Percentiles rank a stretch among this genome's conserved stretches.
Evolutionary conservation across 2,113 vertebrate genomes (phyloP).

Genomic region (Chrysochloris asiatica): DNA sequence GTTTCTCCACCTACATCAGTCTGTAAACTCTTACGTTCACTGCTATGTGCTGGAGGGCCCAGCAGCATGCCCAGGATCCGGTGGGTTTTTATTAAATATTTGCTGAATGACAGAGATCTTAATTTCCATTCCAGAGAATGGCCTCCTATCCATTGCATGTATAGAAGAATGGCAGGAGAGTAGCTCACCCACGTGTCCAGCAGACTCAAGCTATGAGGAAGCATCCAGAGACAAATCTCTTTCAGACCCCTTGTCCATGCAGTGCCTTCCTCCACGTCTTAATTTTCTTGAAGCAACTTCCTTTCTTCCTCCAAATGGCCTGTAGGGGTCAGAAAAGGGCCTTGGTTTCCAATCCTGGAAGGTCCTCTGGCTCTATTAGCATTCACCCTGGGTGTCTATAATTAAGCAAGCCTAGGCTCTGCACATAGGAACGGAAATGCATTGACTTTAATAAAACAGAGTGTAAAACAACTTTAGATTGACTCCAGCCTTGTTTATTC

Average conservation of each 20-base stretch:
- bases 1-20: neutral
- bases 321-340: constrained; percentile 90
- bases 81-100: neutral
- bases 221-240: neutral
- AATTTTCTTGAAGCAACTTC: neutral
- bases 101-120: neutral
- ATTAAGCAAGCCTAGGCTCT: constrained; percentile 83
- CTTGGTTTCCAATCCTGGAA: constrained; percentile 28
- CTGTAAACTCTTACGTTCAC: neutral
- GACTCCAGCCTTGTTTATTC: constrained; percentile 86
- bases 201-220: neutral
- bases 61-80: neutral
- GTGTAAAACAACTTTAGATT: constrained; percentile 86
- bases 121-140: neutral
- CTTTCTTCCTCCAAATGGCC: constrained; percentile 79
- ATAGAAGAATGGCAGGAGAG: neutral
- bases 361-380: constrained; percentile 73
- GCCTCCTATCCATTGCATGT: neutral
- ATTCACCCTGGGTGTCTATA: constrained; percentile 83
- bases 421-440: constrained; percentile 85
- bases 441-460: constrained; percentile 86
- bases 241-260: neutral
- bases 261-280: neutral
- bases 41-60: neutral
- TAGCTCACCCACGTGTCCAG: neutral